phyloP scores from a whole-genome alignment of 2,113 vertebrate species.

The Megaleporinus macrocephalus region DNA sequence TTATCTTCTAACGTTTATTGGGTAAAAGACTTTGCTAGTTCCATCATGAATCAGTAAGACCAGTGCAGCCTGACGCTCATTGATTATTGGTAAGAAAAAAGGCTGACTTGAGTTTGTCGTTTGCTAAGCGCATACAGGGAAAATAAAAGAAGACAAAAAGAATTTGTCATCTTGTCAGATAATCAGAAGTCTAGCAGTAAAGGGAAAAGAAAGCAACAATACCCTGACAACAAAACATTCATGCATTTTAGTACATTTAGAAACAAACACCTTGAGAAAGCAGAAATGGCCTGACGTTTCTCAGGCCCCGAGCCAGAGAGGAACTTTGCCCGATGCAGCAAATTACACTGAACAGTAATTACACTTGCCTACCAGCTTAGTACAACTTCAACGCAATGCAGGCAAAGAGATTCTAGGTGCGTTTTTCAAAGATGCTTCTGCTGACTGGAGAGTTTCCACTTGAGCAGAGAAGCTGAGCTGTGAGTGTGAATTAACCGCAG shows the following conservation, averaged over 20 bases:
- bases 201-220: neutral
- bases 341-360: neutral
- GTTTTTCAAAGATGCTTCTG: neutral
- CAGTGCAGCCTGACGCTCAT: conserved; percentile 26
- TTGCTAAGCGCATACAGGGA: conserved; percentile 15
- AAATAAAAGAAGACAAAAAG: neutral
- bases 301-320: neutral
- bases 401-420: neutral
- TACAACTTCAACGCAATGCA: conserved; percentile 12
- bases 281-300: neutral
- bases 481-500: neutral
- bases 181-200: conserved; percentile 1
- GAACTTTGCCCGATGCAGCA: neutral
- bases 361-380: neutral
- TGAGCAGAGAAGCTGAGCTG: neutral
- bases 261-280: neutral
- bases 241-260: neutral
- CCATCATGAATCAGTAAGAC: neutral
- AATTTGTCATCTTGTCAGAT: neutral
- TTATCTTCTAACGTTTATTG: conserved; percentile 6
- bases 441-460: neutral
- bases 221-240: neutral
- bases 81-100: conserved; percentile 35
- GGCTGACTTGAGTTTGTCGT: conserved; percentile 26
- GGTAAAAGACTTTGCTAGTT: neutral